Conservation (phyloP, 2,113 vertebrate genomes). For the Arenaria interpres region DNA sequence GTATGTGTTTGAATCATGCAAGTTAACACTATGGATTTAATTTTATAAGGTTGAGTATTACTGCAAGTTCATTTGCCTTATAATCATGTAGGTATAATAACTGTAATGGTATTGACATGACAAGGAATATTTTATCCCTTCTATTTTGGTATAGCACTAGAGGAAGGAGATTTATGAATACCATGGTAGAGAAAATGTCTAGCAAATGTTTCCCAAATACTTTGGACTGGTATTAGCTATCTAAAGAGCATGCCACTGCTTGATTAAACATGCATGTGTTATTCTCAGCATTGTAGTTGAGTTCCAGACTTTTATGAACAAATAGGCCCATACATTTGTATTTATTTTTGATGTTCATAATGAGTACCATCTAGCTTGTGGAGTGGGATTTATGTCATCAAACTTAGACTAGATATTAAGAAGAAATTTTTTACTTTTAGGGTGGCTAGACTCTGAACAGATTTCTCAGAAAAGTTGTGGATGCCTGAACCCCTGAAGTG, state of each 20-base stretch:
- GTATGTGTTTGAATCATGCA: rapidly evolving
- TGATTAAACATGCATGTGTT: neutral
- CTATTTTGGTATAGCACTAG: neutral
- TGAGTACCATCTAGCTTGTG: neutral
- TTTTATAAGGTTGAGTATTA: neutral
- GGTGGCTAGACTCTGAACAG: neutral
- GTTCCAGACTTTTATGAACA: neutral
- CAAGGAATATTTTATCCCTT: neutral
- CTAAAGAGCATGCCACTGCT: neutral
- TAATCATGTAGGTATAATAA: neutral
- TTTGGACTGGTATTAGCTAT: neutral
- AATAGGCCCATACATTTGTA: neutral
- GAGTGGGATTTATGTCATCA: neutral
- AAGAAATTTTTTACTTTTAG: neutral
- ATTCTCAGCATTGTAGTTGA: neutral
- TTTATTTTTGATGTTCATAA: neutral
- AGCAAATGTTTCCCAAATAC: neutral
- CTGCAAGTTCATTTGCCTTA: neutral
- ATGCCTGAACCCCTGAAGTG: neutral
- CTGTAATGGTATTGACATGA: neutral
- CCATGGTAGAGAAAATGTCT: neutral
- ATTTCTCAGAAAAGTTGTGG: neutral
- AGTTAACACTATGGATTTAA: neutral
- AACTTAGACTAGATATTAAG: neutral
- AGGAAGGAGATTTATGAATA: neutral